A percentile compares a stretch with the other conserved stretches of the same genome.
These are phyloP conservation scores for Australoheros scitulus DNA, from an alignment of 2,113 vertebrate species.

Conservation along the genomic window DNA sequence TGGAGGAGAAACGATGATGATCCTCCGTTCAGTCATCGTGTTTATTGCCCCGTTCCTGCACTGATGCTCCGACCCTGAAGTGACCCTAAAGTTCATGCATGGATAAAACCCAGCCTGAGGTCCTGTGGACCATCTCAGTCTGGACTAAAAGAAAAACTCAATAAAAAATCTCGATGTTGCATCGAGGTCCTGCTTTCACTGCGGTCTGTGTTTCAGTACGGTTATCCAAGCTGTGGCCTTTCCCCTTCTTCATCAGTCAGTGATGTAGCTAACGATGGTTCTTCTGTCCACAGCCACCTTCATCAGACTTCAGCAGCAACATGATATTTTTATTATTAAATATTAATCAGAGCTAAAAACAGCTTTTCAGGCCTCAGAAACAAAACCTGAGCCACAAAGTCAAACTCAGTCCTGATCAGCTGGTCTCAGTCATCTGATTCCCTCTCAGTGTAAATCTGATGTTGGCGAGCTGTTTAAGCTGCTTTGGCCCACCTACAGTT, in stretches of 20 bases:
- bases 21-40: not conserved
- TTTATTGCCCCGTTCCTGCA: not conserved
- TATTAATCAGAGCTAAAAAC: not conserved
- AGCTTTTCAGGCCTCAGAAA: no score
- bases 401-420: no score
- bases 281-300: accelerated
- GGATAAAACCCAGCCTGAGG: no score
- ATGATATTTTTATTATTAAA: not conserved
- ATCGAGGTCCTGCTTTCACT: not conserved
- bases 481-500: not conserved
- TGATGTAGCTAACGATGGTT: not conserved
- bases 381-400: no score
- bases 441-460: not conserved
- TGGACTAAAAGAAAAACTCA: no score
- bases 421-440: not conserved
- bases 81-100: accelerated
- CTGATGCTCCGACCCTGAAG: not conserved
- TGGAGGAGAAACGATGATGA: not conserved
- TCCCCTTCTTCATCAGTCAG: no score
- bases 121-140: no score
- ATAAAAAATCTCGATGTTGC: no score
- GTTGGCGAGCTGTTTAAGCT: not conserved
- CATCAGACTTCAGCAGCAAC: not conserved
- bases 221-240: not conserved
- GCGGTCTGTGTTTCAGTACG: not conserved